A percentile compares a stretch with the other conserved stretches of the same genome.
Conservation (phyloP, 2,888 invertebrate genomes). For the Eupithecia tripunctaria region DNA sequence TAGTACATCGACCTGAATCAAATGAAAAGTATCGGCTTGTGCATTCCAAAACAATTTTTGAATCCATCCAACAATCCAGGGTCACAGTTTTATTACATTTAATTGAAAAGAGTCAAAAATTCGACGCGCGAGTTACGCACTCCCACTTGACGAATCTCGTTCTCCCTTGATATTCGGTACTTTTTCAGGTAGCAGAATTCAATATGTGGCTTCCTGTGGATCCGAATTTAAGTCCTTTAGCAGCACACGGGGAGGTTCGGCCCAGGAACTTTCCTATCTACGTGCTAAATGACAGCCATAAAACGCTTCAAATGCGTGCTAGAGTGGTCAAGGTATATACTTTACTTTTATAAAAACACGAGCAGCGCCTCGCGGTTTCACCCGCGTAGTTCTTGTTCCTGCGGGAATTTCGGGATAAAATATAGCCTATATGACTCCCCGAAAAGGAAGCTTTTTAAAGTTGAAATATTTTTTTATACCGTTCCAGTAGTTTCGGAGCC, state of each 20-base stretch:
- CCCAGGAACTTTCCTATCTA: slow-evolving; percentile 94
- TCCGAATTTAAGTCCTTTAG: slow-evolving; percentile 81
- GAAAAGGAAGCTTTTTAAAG: no score
- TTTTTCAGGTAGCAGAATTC: slow-evolving; percentile 93
- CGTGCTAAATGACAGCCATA: slow-evolving; percentile 96
- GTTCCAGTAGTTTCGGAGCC: no score
- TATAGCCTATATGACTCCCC: no score
- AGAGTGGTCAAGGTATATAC: slow-evolving; percentile 88
- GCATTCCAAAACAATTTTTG: no score
- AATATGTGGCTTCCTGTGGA: slow-evolving; percentile 97
- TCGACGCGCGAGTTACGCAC: background rate
- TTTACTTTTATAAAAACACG: background rate
- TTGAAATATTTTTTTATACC: no score
- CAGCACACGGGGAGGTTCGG: slow-evolving; percentile 88
- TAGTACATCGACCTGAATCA: no score
- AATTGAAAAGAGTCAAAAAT: background rate
- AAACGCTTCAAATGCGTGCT: slow-evolving; percentile 94
- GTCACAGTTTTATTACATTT: no score
- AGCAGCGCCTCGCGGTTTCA: no score
- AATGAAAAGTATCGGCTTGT: no score
- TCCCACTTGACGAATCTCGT: background rate
- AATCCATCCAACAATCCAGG: no score
- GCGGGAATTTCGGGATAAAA: no score
- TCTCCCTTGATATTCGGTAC: background rate
- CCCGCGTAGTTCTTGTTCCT: no score